Evolutionary conservation across 2,113 vertebrate genomes (phyloP).

Genomic region (Rhagologus leucostigma): DNA sequence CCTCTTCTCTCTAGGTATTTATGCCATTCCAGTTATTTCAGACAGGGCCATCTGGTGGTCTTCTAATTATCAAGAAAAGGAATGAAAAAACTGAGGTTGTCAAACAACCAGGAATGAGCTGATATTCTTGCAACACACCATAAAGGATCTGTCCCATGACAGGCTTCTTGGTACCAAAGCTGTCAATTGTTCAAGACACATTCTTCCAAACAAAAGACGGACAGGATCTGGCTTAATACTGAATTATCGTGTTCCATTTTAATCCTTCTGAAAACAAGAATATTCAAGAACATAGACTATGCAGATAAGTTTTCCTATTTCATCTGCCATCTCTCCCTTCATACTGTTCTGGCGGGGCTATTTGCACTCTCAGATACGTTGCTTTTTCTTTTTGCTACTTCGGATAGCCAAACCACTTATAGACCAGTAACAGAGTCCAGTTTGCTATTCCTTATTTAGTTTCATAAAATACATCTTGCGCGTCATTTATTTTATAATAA

Average conservation of each 20-base stretch:
- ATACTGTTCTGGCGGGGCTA: neutral
- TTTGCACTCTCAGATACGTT: neutral
- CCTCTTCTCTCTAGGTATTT: neutral
- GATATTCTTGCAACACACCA: neutral
- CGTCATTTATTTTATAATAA: neutral
- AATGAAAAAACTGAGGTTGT: neutral
- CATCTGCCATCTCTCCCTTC: neutral
- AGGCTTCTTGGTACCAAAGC: neutral
- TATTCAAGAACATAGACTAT: neutral
- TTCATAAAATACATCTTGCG: neutral
- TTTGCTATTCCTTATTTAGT: neutral
- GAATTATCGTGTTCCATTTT: neutral
- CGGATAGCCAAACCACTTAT: neutral
- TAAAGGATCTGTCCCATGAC: neutral
- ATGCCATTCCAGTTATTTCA: neutral
- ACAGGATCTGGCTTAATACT: neutral
- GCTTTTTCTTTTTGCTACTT: neutral
- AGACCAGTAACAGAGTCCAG: neutral
- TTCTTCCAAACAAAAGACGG: neutral
- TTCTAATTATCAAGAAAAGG: neutral
- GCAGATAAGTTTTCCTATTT: neutral
- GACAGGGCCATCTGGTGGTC: neutral
- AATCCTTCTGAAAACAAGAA: neutral
- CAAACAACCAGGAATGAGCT: neutral
- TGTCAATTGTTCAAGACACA: neutral